phyloP scores from a whole-genome alignment of 23 tunicate species.

The Ascidia mentula region DNA sequence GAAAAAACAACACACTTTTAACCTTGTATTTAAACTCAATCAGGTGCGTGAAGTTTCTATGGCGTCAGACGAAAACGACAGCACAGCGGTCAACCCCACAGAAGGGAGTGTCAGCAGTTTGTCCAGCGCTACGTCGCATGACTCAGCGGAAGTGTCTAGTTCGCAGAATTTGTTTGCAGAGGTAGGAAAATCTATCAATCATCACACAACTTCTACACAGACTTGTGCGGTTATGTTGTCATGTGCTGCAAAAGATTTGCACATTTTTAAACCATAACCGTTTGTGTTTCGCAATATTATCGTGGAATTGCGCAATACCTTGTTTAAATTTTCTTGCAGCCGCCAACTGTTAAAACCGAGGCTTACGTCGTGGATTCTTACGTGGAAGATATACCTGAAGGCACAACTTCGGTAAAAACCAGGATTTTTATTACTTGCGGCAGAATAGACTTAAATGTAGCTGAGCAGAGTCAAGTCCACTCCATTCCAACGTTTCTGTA shows the following conservation, averaged over 20 bases:
- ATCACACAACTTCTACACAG: too few species aligned
- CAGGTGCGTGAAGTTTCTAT: slow-evolving; percentile 62
- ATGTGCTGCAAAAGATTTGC: too few species aligned
- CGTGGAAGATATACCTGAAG: slow-evolving; percentile 66
- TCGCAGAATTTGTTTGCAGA: not conserved
- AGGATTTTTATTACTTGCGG: too few species aligned
- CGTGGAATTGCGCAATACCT: not conserved
- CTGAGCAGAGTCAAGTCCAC: too few species aligned
- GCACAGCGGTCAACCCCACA: slow-evolving; percentile 24
- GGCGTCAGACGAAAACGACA: slow-evolving; percentile 41
- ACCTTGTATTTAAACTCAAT: too few species aligned
- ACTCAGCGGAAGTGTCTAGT: not conserved
- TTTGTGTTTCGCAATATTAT: too few species aligned
- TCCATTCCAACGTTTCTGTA: too few species aligned
- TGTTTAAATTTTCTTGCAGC: slow-evolving; percentile 16
- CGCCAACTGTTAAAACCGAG: slow-evolving; percentile 75
- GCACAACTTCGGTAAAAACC: slow-evolving; percentile 71
- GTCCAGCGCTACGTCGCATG: slow-evolving; percentile 23
- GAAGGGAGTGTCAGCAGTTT: slow-evolving; percentile 50
- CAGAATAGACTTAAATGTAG: too few species aligned
- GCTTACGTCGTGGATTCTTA: slow-evolving; percentile 61
- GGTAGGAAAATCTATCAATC: too few species aligned
- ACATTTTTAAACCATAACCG: too few species aligned
- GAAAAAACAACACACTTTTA: too few species aligned
- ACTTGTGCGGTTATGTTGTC: too few species aligned